Base-by-base conservation (phyloP, 2,888 invertebrate genomes). In the Eristalis arbustorum region DNA sequence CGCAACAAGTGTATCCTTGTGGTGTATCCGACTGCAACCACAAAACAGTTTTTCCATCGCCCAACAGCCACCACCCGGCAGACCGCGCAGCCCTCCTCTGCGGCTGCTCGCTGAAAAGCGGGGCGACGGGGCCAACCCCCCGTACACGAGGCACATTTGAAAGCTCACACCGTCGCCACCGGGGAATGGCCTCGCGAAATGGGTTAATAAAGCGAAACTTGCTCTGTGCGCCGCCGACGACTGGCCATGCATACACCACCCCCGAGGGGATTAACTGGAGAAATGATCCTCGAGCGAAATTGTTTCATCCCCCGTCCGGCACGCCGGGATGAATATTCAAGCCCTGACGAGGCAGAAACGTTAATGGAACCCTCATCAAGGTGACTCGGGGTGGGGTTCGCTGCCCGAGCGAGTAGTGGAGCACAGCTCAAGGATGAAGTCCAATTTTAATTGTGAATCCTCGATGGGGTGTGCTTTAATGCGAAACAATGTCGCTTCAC, bases 1-100 rank as follows among this genome's bases (percentile, higher is more conserved):
- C 71, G 85, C 85, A 85, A 85, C 85, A 85, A 85, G 85, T 85
- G 84, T 68, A 73, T 81, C 72, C 62, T 76, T 62, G 76, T 73
- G 31, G 42, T 28, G 40, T 37, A 63, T 59, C 56, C 63, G 59
- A 67, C 57, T 79, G 66, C 56, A 72, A 57, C 77, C 73, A 14
- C 73, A 74, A 72, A 68, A 3, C 25, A 13, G 49, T 13, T 61
- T 61, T 71, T 42, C 22, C 6, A n/a, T n/a, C n/a, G n/a, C n/a
- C n/a, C n/a, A n/a, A n/a, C n/a, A n/a, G n/a, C 11, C 59, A 2
- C 59, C 25, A 25, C 1, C 8, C 0, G 59, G 49, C 49, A 49
- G 49, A n/a, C 49, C n/a, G 10, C 13, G 13, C 37, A 37, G 37
- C 49, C 49, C 18, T 18, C 49, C 23, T 25, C 66, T 66, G 74